Percentiles rank a stretch among this genome's conserved stretches.
These are phyloP conservation scores for Dryobates pubescens DNA, from an alignment of 2,797 vertebrate genomes.

Conservation along the genomic window DNA sequence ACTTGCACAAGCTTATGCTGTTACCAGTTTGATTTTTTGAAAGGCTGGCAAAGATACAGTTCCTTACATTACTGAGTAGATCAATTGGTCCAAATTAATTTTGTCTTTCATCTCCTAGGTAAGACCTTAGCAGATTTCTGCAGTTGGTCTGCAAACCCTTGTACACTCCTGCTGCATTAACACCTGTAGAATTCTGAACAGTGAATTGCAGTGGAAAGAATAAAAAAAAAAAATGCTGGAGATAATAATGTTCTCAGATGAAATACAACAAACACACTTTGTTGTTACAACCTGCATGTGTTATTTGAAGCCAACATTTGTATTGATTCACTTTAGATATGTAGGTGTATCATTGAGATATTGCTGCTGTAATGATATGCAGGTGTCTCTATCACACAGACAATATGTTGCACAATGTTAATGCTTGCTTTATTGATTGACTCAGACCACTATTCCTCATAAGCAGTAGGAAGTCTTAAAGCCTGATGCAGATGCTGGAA, in stretches of 20 bases:
- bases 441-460: background rate
- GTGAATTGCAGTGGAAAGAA: background rate
- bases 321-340: slow-evolving; percentile 23
- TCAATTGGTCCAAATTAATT: background rate
- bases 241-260: background rate
- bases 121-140: background rate
- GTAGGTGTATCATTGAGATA: background rate
- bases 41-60: background rate
- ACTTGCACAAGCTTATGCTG: background rate
- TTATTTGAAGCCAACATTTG: slow-evolving; percentile 31
- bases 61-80: background rate
- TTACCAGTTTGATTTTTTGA: background rate
- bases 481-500: slow-evolving; percentile 50
- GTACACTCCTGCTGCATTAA: background rate
- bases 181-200: slow-evolving; percentile 2
- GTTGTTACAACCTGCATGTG: background rate
- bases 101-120: background rate
- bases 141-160: background rate
- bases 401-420: background rate
- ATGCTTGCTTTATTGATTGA: slow-evolving; percentile 47
- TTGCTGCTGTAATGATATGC: slow-evolving; percentile 1
- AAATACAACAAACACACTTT: background rate
- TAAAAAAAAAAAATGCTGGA: background rate
- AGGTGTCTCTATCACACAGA: background rate
- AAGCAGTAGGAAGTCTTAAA: slow-evolving; percentile 44